Conservation (phyloP, 2,888 invertebrate genomes). For the Habroteleia sp. region DNA sequence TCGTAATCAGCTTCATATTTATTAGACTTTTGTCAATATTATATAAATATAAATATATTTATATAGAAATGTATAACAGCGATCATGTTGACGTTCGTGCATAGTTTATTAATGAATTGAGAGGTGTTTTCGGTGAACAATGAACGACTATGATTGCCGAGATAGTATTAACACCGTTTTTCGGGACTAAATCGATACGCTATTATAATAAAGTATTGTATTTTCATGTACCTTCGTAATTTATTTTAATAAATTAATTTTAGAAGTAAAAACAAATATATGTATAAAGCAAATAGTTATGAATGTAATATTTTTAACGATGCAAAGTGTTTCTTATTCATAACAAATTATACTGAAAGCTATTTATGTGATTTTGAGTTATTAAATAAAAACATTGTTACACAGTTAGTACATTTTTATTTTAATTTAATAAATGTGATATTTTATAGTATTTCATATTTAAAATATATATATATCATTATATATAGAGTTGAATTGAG, state of each 20-base stretch:
- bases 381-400: background rate
- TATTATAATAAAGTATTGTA: constrained; percentile 69
- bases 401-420: too few relatives aligned
- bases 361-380: background rate
- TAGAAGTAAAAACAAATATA: constrained; percentile 70
- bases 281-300: constrained; percentile 62
- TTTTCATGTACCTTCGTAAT: constrained; percentile 73
- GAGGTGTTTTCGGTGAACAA: constrained; percentile 30
- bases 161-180: constrained; percentile 74
- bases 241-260: constrained; percentile 75
- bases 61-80: constrained; percentile 53
- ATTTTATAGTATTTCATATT: too few relatives aligned
- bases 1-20: constrained; percentile 71
- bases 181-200: constrained; percentile 69
- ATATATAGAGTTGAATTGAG: too few relatives aligned
- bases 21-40: constrained; percentile 65
- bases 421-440: too few relatives aligned
- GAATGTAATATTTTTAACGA: constrained; percentile 41
- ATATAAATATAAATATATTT: constrained; percentile 63
- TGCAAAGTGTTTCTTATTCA: constrained; percentile 60
- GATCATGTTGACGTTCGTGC: constrained; percentile 54
- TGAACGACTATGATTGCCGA: constrained; percentile 63
- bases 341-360: too few relatives aligned
- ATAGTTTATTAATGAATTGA: constrained; percentile 53
- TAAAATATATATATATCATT: too few relatives aligned